Base-by-base conservation (phyloP, 2,113 vertebrate species). In the Dromiciops gliroides region DNA sequence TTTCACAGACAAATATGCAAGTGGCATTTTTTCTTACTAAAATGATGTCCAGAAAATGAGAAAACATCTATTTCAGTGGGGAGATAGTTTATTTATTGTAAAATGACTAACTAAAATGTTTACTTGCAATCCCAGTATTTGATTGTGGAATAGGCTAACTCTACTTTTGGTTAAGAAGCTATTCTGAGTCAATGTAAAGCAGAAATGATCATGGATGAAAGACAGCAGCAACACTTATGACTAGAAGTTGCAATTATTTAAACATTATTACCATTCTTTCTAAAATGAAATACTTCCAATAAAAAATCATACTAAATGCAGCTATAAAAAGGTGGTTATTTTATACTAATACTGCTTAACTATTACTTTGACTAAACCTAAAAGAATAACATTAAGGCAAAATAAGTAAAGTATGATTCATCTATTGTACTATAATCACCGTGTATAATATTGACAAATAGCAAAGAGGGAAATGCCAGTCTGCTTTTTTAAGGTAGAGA, bases 31-130 rank as follows among this genome's bases (percentile, higher is more conserved):
- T 31, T 4, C 22, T 48, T 89, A 67, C 47, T 96, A 37, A 92
- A 89, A 93, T 94, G 89, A 93, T 28, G 90, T 94, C 93, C 92
- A 44, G 19, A 83, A 83, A 83, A 83, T 83, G 8, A 83, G 44
- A 83, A 91, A 1, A 47, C 11, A 2, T 6, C 0, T 91, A 83
- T 50, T 95, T 95, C 50, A 31, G 2, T 7, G 60, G 44, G 5
- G 16, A 48, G 25, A 24, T 8, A 51, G 0, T 89, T 96, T 94
- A 89, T 95, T 95, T 53, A 67, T 14, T 91, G 92, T 83, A 44
- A 44, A 93, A 91, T 56, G 50, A 75, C 8, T 91, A 67, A 94
- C 47, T 88, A 89, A 95, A 94, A 89, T 16, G 48, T 88, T 93
- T 88, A 53, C 11, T 91, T 67, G 8, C 28, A 94, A 67, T 93